phyloP scores from a whole-genome alignment of 2,797 vertebrate genomes.

The Lepidocolaptes lacrymiger region DNA sequence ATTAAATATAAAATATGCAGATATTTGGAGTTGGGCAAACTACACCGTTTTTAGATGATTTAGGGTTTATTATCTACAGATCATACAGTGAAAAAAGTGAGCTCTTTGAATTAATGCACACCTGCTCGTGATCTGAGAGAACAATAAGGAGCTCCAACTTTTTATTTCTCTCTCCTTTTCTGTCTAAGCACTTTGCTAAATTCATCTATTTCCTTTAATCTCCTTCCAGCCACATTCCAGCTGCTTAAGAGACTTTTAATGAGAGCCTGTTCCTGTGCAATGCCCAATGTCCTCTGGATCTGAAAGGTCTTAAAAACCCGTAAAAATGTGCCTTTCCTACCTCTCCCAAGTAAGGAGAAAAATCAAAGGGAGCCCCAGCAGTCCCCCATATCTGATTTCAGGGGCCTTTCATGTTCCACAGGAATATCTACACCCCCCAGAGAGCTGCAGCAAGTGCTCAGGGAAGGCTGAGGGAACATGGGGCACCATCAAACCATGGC shows the following conservation, averaged over 20 bases:
- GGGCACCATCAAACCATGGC: background rate
- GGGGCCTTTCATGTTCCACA: slow-evolving; percentile 45
- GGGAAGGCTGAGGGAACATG: background rate
- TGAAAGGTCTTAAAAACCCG: slow-evolving; percentile 45
- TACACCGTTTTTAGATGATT: background rate
- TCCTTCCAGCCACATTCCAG: slow-evolving; percentile 72
- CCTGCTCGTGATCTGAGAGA: slow-evolving; percentile 53
- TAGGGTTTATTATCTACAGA: slow-evolving; percentile 55
- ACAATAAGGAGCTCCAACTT: slow-evolving; percentile 61
- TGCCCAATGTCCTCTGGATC: slow-evolving; percentile 51
- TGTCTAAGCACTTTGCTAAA: slow-evolving; percentile 52
- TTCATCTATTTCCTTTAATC: slow-evolving; percentile 68
- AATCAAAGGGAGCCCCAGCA: slow-evolving; percentile 52
- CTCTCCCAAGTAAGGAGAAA: slow-evolving; percentile 15
- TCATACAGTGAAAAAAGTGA: slow-evolving; percentile 2
- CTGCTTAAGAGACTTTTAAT: slow-evolving; percentile 69
- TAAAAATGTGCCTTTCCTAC: slow-evolving; percentile 35
- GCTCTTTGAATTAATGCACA: slow-evolving; percentile 65
- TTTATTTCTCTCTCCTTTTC: slow-evolving; percentile 53
- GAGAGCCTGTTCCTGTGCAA: slow-evolving; percentile 57
- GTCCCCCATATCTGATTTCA: slow-evolving; percentile 52
- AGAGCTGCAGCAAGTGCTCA: background rate
- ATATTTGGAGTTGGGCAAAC: slow-evolving; percentile 25
- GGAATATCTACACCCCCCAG: background rate
- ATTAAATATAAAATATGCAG: slow-evolving; percentile 41